Base-by-base conservation (phyloP, 2,888 invertebrate genomes). In the Aspidapion aeneum region DNA sequence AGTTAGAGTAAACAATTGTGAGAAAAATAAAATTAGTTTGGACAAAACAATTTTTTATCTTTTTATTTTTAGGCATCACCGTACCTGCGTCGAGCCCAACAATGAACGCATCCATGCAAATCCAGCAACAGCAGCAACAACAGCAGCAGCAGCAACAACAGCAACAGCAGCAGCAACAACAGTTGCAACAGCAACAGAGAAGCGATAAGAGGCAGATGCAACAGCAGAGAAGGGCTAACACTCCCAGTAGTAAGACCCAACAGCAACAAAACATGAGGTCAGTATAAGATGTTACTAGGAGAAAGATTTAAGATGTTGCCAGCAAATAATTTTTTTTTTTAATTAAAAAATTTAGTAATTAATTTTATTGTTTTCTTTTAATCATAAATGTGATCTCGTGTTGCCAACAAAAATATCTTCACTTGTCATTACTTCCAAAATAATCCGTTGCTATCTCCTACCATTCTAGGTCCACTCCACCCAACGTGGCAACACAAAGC, bases 21-120 rank as follows among this genome's bases (percentile, higher is more conserved):
- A n/a, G n/a, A n/a, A n/a, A n/a, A n/a, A n/a, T n/a, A n/a, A n/a
- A n/a, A n/a, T n/a, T n/a, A n/a, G n/a, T n/a, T n/a, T n/a, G n/a
- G n/a, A n/a, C n/a, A n/a, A n/a, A n/a, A n/a, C n/a, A n/a, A n/a
- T n/a, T n/a, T n/a, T n/a, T n/a, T n/a, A n/a, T n/a, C n/a, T n/a
- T n/a, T n/a, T n/a, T n/a, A n/a, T n/a, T n/a, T n/a, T n/a, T 12
- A 35, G 74, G 72, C 60, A 70, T 72, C 1, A 74, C 78, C 59
- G 81, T 79, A 56, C 85, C 83, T 1, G 80, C 82, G 51, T 80
- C 82, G 3, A 80, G 83, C 72, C 82, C 82, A 1, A 62, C 58
- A 21, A 61, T 67, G 48, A 67, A 65, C 54, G 82, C 82, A 18
- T 61, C 65, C 2, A 68, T 68, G 67, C 64, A 82, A 79, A 73